phyloP scores from a whole-genome alignment of 2,888 invertebrate species.

The Balanococcus diminutus region DNA sequence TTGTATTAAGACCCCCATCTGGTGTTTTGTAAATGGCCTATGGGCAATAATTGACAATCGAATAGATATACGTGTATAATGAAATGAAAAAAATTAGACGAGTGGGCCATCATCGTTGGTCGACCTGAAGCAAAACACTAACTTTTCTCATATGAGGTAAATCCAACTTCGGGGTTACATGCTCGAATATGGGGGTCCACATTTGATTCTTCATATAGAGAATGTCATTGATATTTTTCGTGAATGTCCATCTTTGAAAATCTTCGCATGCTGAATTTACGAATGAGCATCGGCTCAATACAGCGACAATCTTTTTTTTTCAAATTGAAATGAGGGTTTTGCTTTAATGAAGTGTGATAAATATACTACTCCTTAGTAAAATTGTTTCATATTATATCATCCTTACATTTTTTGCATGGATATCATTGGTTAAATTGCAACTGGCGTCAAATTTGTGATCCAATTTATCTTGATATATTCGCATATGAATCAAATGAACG shows the following conservation, averaged over 20 bases:
- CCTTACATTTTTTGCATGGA: not conserved
- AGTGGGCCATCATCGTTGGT: not conserved
- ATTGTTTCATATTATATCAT: too few species aligned
- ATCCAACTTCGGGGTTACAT: not conserved
- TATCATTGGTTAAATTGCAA: not conserved
- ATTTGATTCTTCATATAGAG: conserved; percentile 23
- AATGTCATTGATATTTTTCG: not conserved
- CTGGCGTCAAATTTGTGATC: not conserved
- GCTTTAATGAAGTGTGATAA: too few species aligned
- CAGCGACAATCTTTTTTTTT: too few species aligned
- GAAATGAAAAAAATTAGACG: not conserved
- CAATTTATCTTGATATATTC: not conserved
- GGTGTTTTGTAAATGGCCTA: not conserved
- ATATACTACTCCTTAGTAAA: too few species aligned
- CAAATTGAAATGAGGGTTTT: too few species aligned
- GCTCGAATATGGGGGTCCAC: not conserved
- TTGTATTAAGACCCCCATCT: not conserved
- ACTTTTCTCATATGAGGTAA: not conserved
- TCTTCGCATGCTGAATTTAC: not conserved
- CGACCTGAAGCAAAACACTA: not conserved
- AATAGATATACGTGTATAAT: too few species aligned
- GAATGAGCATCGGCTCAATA: not conserved
- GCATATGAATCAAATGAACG: not conserved
- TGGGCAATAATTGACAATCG: too few species aligned
- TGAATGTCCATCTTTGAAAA: conserved; percentile 14